These are phyloP conservation scores for Epinephelus cyanopodus DNA, from an alignment of 2,113 vertebrate species.

Conservation along the genomic window DNA sequence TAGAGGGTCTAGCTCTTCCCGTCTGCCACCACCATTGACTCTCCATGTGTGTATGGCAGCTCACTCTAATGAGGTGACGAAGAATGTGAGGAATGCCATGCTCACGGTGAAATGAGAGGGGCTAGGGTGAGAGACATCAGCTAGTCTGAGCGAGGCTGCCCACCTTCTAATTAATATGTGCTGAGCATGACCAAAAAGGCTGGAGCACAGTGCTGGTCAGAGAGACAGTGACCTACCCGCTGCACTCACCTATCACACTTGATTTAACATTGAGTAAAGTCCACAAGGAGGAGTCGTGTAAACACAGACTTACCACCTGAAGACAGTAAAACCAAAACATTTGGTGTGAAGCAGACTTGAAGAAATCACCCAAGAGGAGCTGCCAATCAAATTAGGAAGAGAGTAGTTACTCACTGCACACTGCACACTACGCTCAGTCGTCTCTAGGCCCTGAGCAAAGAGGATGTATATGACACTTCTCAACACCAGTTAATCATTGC, in stretches of 20 bases:
- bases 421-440: not conserved
- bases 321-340: conserved; percentile 65
- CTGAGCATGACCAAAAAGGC: conserved; percentile 63
- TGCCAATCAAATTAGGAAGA: conserved; percentile 31
- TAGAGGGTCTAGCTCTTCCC: conserved; percentile 34
- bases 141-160: conserved; percentile 62
- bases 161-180: conserved; percentile 80
- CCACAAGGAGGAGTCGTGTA: conserved; percentile 45
- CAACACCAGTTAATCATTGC: conserved; percentile 48
- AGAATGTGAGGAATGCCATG: conserved; percentile 85
- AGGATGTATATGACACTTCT: conserved; percentile 32
- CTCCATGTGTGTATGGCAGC: conserved; percentile 65
- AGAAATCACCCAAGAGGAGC: conserved; percentile 36
- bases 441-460: conserved; percentile 2
- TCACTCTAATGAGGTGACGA: conserved; percentile 83
- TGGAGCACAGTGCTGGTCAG: conserved; percentile 34
- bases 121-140: conserved; percentile 67
- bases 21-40: conserved; percentile 65
- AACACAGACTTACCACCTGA: conserved; percentile 65
- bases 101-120: conserved; percentile 80
- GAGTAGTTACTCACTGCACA: not conserved
- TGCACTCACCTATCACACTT: conserved; percentile 49
- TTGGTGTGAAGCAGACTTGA: conserved; percentile 62
- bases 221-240: conserved; percentile 42
- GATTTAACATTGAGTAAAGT: conserved; percentile 51